Conservation (phyloP, 2,797 vertebrate genomes). For the Geotrypetes seraphini region DNA sequence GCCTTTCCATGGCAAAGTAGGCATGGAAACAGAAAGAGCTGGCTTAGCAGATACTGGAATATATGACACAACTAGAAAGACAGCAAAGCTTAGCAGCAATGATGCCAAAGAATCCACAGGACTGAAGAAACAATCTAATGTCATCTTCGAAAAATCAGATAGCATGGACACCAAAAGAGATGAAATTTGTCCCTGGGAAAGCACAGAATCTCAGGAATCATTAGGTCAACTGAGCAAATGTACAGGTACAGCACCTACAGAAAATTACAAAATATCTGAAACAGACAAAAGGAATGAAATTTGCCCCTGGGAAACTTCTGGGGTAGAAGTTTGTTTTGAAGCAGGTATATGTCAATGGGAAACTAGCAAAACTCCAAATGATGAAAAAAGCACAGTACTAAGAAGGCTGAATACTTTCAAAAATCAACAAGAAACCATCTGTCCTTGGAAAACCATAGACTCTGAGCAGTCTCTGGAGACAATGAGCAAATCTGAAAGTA, state of each 20-base stretch:
- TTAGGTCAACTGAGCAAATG: not conserved
- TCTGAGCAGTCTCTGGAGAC: slow-evolving; percentile 9
- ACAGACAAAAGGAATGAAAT: slow-evolving; percentile 40
- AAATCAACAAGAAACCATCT: slow-evolving; percentile 24
- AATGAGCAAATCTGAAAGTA: not conserved
- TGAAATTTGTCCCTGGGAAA: slow-evolving; percentile 22
- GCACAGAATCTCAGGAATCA: not conserved
- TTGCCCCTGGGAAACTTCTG: slow-evolving; percentile 57
- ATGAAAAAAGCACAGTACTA: slow-evolving; percentile 1
- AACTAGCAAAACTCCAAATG: slow-evolving; percentile 1
- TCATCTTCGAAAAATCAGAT: not conserved
- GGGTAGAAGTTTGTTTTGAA: slow-evolving; percentile 20
- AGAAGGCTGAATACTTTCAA: slow-evolving; percentile 26
- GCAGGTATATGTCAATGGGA: slow-evolving; percentile 43
- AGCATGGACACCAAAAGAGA: not conserved
- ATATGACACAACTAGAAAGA: no score
- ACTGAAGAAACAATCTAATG: not conserved
- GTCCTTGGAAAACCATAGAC: slow-evolving; percentile 10
- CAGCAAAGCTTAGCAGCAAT: not conserved
- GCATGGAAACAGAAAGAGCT: not conserved
- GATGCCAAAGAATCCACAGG: slow-evolving; percentile 27
- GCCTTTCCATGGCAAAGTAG: not conserved
- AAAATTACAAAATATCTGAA: no score
- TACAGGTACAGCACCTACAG: not conserved
- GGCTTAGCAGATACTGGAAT: no score